These are phyloP conservation scores for Neoitamus cyanurus DNA, from an alignment of 2,888 invertebrate genomes.

Conservation along the genomic window DNA sequence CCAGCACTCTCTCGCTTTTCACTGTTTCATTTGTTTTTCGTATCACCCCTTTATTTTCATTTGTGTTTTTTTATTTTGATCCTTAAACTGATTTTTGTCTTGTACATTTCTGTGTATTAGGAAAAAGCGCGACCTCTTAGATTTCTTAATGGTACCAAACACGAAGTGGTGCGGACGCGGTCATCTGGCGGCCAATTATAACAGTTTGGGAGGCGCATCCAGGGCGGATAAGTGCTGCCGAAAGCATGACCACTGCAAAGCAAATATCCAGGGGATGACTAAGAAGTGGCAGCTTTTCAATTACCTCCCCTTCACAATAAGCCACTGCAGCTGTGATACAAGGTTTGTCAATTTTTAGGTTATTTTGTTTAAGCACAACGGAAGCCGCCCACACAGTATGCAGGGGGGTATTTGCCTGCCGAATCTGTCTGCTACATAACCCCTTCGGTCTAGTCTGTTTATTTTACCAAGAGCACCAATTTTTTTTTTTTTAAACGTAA, in stretches of 20 bases:
- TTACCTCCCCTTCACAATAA: constrained; percentile 88
- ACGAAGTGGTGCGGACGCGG: constrained; percentile 96
- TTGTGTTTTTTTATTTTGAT: constrained; percentile 34
- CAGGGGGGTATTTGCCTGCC: not conserved
- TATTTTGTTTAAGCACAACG: not conserved
- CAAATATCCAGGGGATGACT: constrained; percentile 85
- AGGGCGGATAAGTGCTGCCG: constrained; percentile 89
- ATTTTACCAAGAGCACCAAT: not conserved
- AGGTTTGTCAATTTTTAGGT: constrained; percentile 37
- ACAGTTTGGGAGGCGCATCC: constrained; percentile 85
- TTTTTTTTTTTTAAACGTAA: not conserved
- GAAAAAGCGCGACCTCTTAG: constrained; percentile 64
- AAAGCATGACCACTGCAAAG: constrained; percentile 88
- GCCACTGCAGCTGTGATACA: constrained; percentile 89
- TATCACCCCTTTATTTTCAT: constrained; percentile 11
- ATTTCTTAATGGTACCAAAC: constrained; percentile 85
- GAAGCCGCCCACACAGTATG: not conserved
- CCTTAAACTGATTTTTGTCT: constrained; percentile 25
- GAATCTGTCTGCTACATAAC: not conserved
- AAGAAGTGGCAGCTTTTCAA: constrained; percentile 88
- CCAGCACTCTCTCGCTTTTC: constrained; percentile 6
- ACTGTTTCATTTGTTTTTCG: not conserved
- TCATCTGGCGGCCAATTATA: constrained; percentile 81
- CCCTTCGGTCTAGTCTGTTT: not conserved
- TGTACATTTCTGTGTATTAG: constrained; percentile 50